Percentiles rank a stretch among this genome's conserved stretches.
phyloP scores from a whole-genome alignment of 2,113 vertebrate species.

The Aviceda subcristata region DNA sequence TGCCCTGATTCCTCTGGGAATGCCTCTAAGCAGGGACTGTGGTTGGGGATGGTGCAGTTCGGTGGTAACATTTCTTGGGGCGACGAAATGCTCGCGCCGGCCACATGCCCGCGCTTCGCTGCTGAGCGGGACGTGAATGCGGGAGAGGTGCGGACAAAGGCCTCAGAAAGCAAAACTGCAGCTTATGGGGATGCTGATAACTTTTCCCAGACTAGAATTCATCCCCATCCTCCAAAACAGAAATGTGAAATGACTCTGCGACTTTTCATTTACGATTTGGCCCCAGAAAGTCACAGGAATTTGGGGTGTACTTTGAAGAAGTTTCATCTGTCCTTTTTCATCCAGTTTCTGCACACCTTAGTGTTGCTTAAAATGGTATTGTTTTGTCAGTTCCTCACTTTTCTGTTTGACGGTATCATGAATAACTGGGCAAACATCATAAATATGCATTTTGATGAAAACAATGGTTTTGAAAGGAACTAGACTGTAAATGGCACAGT shows the following conservation, averaged over 20 bases:
- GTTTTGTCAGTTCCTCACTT: not conserved
- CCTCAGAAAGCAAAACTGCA: not conserved
- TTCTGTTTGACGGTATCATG: not conserved
- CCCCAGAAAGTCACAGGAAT: not conserved
- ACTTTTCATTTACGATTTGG: not conserved
- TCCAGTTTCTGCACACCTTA: not conserved
- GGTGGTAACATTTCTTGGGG: not conserved
- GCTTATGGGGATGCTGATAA: not conserved
- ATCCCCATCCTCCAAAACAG: not conserved
- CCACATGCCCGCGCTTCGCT: accelerated
- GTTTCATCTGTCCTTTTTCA: not conserved
- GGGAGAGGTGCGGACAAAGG: not conserved
- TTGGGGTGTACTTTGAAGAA: not conserved
- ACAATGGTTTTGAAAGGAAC: not conserved
- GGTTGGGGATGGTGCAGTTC: not conserved
- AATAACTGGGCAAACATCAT: not conserved
- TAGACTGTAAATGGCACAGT: not conserved
- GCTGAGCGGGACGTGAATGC: accelerated
- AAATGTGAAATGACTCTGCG: not conserved
- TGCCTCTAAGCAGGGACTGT: not conserved
- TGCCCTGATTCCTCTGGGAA: not conserved
- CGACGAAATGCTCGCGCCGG: not conserved
- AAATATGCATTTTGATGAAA: not conserved
- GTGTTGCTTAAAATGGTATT: not conserved
- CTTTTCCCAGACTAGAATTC: not conserved